These are phyloP conservation scores for Cricetomys ansorgei DNA, from an alignment of 2,113 vertebrate genomes.

Conservation along the genomic window DNA sequence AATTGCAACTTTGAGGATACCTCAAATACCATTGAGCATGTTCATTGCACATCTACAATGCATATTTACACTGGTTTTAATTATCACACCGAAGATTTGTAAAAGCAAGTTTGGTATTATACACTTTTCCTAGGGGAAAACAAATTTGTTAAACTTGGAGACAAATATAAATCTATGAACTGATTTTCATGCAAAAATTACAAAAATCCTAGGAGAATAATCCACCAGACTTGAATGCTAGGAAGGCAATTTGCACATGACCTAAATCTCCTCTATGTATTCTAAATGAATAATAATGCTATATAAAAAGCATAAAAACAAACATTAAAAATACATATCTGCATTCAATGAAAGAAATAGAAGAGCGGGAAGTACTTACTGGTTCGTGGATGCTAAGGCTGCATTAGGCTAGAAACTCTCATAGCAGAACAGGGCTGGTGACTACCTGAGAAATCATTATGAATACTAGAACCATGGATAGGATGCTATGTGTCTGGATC, in stretches of 20 bases:
- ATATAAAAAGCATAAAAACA: neutral
- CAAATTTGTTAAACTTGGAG: neutral
- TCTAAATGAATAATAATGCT: neutral
- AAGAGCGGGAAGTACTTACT: neutral
- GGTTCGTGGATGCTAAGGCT: neutral
- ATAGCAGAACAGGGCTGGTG: neutral
- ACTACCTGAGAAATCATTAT: neutral
- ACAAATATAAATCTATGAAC: neutral
- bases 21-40: neutral
- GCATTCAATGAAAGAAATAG: neutral
- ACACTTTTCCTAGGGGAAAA: neutral
- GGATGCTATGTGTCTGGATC: neutral
- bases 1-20: neutral
- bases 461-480: fast-evolving
- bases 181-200: neutral
- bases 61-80: constrained; percentile 40
- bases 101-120: neutral
- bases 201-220: constrained; percentile 18
- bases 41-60: neutral
- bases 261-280: neutral
- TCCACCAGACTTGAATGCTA: neutral
- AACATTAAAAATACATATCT: neutral
- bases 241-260: neutral
- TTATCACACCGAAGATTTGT: neutral
- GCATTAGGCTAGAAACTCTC: too few relatives aligned